Conservation (phyloP, 2,797 vertebrate genomes). For the Spinibarbus caldwelli region DNA sequence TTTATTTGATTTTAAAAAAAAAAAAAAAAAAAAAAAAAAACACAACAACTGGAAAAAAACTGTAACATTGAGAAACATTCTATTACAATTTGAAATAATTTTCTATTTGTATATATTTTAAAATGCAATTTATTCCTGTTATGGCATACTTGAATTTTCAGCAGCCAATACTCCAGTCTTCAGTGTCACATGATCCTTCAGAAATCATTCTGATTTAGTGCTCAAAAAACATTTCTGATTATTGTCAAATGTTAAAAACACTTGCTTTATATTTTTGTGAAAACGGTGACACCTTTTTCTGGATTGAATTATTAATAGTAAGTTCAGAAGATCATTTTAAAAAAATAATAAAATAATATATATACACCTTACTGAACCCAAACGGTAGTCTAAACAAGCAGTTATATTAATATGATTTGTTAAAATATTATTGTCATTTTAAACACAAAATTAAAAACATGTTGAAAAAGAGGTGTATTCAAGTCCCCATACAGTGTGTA, state of each 20-base stretch:
- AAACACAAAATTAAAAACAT: not conserved
- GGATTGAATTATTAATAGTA: not conserved
- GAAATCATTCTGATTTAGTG: not conserved
- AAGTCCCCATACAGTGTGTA: not conserved
- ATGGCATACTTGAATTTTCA: not conserved
- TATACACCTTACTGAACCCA: not conserved
- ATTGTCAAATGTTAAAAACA: not conserved
- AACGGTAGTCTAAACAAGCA: not conserved
- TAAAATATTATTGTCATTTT: not conserved
- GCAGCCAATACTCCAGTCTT: not conserved
- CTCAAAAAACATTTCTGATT: not conserved
- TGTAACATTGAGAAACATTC: not conserved
- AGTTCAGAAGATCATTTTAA: not conserved
- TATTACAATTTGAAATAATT: not conserved
- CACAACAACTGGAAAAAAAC: no score
- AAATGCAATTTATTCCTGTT: not conserved
- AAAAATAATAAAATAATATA: not conserved
- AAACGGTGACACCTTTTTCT: not conserved
- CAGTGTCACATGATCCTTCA: not conserved
- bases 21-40: no score
- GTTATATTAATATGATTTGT: not conserved
- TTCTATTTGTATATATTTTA: not conserved
- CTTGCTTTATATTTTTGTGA: not conserved
- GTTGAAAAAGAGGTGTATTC: not conserved
- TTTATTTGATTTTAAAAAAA: not conserved